Evolutionary conservation across 2,797 vertebrate species (phyloP).

Genomic region (Phaenicophaeus curvirostris): DNA sequence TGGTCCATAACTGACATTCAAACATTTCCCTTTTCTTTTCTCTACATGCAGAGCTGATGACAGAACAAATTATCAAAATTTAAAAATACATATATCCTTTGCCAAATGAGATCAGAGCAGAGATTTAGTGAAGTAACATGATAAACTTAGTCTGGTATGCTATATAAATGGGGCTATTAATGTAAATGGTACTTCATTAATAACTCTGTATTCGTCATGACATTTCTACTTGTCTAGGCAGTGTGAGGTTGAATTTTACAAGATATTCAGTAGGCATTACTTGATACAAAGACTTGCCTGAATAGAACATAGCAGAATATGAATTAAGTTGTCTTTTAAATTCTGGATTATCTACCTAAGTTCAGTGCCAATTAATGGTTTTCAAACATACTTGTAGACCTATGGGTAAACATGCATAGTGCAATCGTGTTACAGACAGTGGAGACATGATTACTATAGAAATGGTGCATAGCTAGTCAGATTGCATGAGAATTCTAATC

Average conservation of each 20-base stretch:
- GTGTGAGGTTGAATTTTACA: neutral
- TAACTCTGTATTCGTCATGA: constrained; percentile 40
- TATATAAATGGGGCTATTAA: constrained; percentile 41
- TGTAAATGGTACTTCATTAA: constrained; percentile 54
- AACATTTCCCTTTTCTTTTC: neutral
- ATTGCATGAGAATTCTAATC: neutral
- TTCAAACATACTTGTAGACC: neutral
- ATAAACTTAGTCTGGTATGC: constrained; percentile 1
- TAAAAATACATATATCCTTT: neutral
- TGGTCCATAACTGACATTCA: neutral
- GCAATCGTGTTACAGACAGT: neutral
- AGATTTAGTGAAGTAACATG: neutral
- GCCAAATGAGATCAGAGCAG: neutral
- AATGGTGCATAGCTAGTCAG: neutral
- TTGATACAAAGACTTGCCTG: constrained; percentile 9
- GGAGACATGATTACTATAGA: neutral
- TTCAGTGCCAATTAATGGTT: neutral
- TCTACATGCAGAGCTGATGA: neutral
- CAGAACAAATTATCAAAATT: neutral
- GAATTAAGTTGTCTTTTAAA: constrained; percentile 9
- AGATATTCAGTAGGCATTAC: neutral
- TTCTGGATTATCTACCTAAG: neutral
- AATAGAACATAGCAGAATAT: neutral
- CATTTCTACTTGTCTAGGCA: constrained; percentile 26
- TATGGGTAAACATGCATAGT: neutral